These are phyloP conservation scores for Cydia splendana DNA, from an alignment of 1,140 invertebrate genomes.

Conservation along the genomic window DNA sequence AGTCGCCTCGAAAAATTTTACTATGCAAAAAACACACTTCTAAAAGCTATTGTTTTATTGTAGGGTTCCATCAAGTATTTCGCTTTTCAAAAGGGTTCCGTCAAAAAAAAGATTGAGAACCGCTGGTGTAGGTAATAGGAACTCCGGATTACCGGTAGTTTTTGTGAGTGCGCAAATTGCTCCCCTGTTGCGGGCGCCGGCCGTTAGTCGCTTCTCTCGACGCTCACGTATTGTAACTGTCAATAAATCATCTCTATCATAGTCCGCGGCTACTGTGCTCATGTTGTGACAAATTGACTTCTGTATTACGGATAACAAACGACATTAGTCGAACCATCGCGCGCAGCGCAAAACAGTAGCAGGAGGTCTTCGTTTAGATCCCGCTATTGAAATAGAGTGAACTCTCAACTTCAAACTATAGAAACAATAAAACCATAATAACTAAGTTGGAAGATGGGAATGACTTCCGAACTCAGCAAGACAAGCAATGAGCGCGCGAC, in stretches of 20 bases:
- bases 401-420: background rate
- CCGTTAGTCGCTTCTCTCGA: conserved; percentile 36
- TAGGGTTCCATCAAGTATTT: too few species aligned
- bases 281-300: conserved; percentile 28
- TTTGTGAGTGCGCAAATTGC: conserved; percentile 57
- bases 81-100: too few species aligned
- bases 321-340: background rate
- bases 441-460: background rate
- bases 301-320: conserved; percentile 10
- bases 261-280: conserved; percentile 31
- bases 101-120: too few species aligned
- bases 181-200: conserved; percentile 46
- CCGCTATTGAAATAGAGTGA: background rate
- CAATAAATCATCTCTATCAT: conserved; percentile 60
- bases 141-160: conserved; percentile 40
- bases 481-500: background rate
- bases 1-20: too few species aligned
- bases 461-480: background rate
- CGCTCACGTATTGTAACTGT: conserved; percentile 44
- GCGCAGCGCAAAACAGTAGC: background rate
- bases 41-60: too few species aligned
- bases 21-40: too few species aligned
- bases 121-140: too few species aligned
- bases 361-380: background rate
- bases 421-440: background rate